phyloP scores from a whole-genome alignment of 2,113 vertebrate species.

The Gallinago paraguaiae region DNA sequence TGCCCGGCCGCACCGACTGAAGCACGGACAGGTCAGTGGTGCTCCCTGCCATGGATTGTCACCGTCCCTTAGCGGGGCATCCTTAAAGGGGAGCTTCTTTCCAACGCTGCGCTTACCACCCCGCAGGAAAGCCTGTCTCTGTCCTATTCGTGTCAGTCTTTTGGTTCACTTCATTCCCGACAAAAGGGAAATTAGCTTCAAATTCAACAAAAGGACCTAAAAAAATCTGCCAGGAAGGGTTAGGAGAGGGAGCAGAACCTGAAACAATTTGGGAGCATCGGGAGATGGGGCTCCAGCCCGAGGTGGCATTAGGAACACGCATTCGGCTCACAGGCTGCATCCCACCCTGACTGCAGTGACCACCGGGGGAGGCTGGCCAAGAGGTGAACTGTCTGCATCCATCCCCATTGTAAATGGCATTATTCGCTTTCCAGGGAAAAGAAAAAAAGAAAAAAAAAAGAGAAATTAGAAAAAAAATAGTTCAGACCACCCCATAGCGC shows the following conservation, averaged over 20 bases:
- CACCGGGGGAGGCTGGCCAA: conserved; percentile 20
- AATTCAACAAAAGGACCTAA: background rate
- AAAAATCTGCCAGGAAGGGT: conserved; percentile 7
- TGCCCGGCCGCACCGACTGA: background rate
- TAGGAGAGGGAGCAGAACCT: conserved; percentile 46
- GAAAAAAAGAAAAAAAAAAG: background rate
- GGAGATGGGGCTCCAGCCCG: conserved; percentile 14
- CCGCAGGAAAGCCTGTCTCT: background rate
- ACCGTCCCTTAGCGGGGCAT: background rate
- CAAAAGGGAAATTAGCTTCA: conserved; percentile 21
- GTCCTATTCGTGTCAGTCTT: background rate
- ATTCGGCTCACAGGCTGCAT: background rate
- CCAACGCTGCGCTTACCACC: background rate
- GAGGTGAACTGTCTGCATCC: conserved; percentile 21
- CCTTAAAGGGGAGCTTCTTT: background rate
- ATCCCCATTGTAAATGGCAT: conserved; percentile 43
- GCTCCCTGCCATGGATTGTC: background rate
- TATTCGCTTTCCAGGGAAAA: conserved; percentile 54
- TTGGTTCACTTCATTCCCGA: background rate
- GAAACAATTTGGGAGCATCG: background rate
- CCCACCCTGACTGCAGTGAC: background rate
- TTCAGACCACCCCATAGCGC: background rate
- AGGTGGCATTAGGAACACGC: background rate
- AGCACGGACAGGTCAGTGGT: background rate
- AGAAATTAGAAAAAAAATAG: background rate